Evolutionary conservation across 2,888 invertebrate genomes (phyloP).

Genomic region (Diaprepes abbreviatus): DNA sequence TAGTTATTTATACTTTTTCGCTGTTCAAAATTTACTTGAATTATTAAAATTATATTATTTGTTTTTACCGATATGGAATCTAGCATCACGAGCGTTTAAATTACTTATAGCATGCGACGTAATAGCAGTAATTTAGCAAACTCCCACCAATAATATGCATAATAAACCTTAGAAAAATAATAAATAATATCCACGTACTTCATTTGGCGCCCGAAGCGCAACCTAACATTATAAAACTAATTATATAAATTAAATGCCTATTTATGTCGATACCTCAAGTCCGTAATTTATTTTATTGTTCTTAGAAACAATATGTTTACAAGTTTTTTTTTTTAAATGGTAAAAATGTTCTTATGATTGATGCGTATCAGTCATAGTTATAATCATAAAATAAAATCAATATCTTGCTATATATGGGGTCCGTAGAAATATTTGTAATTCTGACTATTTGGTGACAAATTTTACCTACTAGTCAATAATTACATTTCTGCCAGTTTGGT

Average conservation of each 20-base stretch:
- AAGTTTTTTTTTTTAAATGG: background rate
- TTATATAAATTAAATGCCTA: slow-evolving; percentile 24
- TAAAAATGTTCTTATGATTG: background rate
- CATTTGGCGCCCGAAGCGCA: slow-evolving; percentile 14
- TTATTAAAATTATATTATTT: background rate
- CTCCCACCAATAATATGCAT: slow-evolving; percentile 11
- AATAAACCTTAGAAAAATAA: slow-evolving; percentile 7
- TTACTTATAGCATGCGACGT: background rate
- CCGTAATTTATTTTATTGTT: slow-evolving; percentile 20
- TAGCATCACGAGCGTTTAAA: slow-evolving; percentile 5
- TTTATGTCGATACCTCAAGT: background rate
- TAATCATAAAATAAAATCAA: no score
- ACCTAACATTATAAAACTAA: slow-evolving; percentile 23
- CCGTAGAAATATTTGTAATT: no score
- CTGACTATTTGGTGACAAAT: no score
- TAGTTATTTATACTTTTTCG: no score
- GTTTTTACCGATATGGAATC: background rate
- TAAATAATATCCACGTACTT: slow-evolving; percentile 10
- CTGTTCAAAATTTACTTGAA: no score
- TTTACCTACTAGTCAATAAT: no score
- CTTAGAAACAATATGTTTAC: slow-evolving; percentile 17
- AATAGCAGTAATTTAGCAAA: slow-evolving; percentile 8
- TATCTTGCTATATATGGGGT: no score
- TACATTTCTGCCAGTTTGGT: no score
- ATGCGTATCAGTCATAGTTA: background rate